These are phyloP conservation scores for Tiliacea citrago DNA, from an alignment of 2,888 invertebrate genomes.

Conservation along the genomic window DNA sequence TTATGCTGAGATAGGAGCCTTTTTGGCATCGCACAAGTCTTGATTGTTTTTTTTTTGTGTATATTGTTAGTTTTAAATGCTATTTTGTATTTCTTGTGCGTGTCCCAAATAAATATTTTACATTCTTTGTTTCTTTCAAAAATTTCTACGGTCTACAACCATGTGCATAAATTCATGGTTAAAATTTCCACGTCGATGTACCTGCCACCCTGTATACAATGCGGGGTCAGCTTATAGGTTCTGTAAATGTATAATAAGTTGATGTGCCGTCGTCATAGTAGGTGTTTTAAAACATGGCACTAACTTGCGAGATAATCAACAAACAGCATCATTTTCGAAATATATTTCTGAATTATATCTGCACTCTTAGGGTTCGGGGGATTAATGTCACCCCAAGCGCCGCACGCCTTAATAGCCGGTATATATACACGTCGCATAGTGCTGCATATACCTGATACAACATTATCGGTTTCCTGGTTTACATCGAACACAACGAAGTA, in stretches of 20 bases:
- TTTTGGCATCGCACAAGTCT: too few species aligned
- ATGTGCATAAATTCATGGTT: too few species aligned
- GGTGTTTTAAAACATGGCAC: constrained; percentile 53
- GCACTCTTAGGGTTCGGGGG: constrained; percentile 86
- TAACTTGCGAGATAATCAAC: constrained; percentile 87
- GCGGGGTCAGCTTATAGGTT: neutral
- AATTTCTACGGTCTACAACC: too few species aligned
- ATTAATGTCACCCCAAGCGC: constrained; percentile 87
- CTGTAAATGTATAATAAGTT: neutral
- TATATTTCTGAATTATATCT: constrained; percentile 81
- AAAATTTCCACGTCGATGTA: too few species aligned
- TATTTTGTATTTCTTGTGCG: too few species aligned
- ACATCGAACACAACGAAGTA: constrained; percentile 80
- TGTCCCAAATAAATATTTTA: too few species aligned
- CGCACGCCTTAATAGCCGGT: constrained; percentile 78
- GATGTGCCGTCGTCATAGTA: neutral
- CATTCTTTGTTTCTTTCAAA: too few species aligned
- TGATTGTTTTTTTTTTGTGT: too few species aligned
- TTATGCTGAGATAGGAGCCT: too few species aligned
- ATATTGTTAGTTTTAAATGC: too few species aligned
- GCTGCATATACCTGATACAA: constrained; percentile 84
- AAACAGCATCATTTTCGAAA: constrained; percentile 85
- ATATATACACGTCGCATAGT: constrained; percentile 80
- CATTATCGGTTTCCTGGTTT: constrained; percentile 82
- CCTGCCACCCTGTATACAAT: neutral